phyloP scores from a whole-genome alignment of 2,797 vertebrate genomes.

The Morelia viridis region DNA sequence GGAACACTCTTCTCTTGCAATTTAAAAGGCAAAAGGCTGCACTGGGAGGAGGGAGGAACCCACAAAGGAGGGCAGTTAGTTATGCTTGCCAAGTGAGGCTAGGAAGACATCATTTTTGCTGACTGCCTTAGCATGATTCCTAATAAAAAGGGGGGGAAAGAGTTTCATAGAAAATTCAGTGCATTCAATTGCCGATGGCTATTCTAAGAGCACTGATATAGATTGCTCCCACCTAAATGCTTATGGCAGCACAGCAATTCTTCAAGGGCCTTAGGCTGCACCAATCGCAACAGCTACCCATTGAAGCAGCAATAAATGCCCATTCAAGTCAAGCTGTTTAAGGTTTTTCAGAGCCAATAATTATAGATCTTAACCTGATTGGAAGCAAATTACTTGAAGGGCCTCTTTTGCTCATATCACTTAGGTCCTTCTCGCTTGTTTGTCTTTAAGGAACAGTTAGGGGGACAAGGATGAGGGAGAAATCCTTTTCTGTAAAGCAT shows the following conservation, averaged over 20 bases:
- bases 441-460: neutral
- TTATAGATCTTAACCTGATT: neutral
- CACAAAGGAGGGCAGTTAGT: neutral
- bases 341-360: neutral
- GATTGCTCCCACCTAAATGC: neutral
- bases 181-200: neutral
- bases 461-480: no score
- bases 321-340: neutral
- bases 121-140: neutral
- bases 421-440: neutral
- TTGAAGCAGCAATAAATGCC: neutral
- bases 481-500: neutral
- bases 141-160: neutral
- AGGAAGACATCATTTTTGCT: neutral
- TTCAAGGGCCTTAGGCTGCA: neutral
- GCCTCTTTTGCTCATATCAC: neutral
- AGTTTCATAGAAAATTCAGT: neutral
- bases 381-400: neutral
- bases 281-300: neutral
- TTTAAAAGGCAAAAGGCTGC: neutral
- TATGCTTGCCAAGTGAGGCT: neutral
- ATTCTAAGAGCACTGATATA: neutral
- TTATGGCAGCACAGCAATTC: neutral
- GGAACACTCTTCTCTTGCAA: neutral
- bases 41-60: neutral